Evolutionary conservation across 37 sponge, comb jelly and placozoan species (phyloP).

Genomic region (Cladorhizidae sp.): DNA sequence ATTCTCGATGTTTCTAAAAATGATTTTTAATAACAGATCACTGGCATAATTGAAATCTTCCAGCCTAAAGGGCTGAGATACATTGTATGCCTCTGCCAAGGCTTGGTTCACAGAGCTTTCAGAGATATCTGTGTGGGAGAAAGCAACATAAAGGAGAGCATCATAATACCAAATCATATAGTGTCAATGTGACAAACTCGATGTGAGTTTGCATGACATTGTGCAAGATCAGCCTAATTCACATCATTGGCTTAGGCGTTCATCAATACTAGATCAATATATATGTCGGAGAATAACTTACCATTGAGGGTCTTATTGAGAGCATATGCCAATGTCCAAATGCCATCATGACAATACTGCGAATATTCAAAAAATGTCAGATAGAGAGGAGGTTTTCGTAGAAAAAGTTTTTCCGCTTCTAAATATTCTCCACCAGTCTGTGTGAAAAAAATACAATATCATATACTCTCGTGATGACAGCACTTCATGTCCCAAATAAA

Average conservation of each 20-base stretch:
- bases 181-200: too few relatives aligned
- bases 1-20: not conserved
- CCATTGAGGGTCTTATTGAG: conserved; percentile 42
- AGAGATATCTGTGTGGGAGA: too few relatives aligned
- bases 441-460: too few relatives aligned
- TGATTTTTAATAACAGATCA: not conserved
- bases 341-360: conserved; percentile 56
- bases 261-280: too few relatives aligned
- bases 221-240: too few relatives aligned
- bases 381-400: conserved; percentile 6
- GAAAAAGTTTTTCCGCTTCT: not conserved
- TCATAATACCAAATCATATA: too few relatives aligned
- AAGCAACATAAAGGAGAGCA: too few relatives aligned
- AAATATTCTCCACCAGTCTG: conserved; percentile 44
- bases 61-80: not conserved
- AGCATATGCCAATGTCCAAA: conserved; percentile 56
- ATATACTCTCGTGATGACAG: too few relatives aligned
- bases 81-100: conserved; percentile 4
- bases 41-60: conserved; percentile 21
- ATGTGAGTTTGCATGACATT: too few relatives aligned
- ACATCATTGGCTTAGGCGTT: too few relatives aligned
- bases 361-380: conserved; percentile 7
- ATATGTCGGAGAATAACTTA: too few relatives aligned
- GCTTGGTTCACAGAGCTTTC: not conserved
- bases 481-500: too few relatives aligned